These are phyloP conservation scores for Eleutherodactylus coqui DNA, from an alignment of 2,797 vertebrate species.

Conservation along the genomic window DNA sequence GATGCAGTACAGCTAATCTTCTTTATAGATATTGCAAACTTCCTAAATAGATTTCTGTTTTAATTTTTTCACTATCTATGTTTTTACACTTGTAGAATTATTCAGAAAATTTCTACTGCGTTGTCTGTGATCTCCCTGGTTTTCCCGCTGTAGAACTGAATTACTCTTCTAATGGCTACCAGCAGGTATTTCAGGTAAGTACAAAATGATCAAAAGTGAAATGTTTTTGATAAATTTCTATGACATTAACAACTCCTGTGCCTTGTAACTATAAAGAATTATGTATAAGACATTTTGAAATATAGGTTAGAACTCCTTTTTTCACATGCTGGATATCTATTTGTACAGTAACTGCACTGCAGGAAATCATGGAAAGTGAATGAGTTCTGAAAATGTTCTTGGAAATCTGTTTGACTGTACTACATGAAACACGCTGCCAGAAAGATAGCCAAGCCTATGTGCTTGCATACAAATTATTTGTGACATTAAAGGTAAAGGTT, in stretches of 20 bases:
- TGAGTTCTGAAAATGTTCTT: conserved; percentile 45
- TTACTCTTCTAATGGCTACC: conserved; percentile 57
- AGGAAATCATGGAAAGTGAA: conserved; percentile 52
- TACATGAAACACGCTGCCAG: conserved; percentile 8
- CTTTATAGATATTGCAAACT: not conserved
- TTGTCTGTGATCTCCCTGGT: conserved; percentile 40
- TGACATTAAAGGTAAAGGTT: not conserved
- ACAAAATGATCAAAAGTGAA: conserved; percentile 60
- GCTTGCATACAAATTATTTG: conserved; percentile 33
- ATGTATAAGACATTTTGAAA: conserved; percentile 56
- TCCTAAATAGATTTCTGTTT: not conserved
- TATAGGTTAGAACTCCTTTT: conserved; percentile 50
- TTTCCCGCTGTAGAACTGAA: conserved; percentile 48
- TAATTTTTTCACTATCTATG: not conserved
- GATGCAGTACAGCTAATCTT: not conserved
- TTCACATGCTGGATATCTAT: conserved; percentile 34
- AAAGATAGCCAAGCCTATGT: conserved; percentile 1
- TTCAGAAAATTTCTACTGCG: conserved; percentile 23
- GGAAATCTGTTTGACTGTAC: conserved; percentile 47
- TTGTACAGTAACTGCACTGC: conserved; percentile 48
- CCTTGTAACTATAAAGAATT: conserved; percentile 60
- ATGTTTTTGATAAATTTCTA: conserved; percentile 52
- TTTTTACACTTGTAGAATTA: conserved; percentile 28
- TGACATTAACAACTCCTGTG: conserved; percentile 54
- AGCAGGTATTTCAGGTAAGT: conserved; percentile 54